A percentile compares a stretch with the other conserved stretches of the same genome.
phyloP scores from a whole-genome alignment of 2,888 invertebrate genomes.

The Drosophila barbarae region DNA sequence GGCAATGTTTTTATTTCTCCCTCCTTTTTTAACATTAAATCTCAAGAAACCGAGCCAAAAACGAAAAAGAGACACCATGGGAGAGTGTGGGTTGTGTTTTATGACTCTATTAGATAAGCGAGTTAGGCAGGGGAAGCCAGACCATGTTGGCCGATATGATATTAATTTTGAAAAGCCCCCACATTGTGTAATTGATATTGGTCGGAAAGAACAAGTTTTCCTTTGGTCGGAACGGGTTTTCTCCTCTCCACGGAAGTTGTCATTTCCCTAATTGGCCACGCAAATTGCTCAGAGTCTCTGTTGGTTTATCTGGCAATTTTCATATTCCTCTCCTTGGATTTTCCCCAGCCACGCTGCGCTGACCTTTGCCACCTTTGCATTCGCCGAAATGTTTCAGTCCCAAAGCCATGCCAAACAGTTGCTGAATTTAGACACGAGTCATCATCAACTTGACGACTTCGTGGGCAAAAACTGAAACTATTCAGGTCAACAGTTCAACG shows the following conservation, averaged over 20 bases:
- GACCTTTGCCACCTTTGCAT: slow-evolving; percentile 49
- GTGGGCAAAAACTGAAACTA: slow-evolving; percentile 57
- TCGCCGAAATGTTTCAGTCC: slow-evolving; percentile 65
- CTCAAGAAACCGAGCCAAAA: slow-evolving; percentile 22
- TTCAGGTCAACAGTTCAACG: slow-evolving; percentile 68
- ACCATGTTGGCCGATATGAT: slow-evolving; percentile 38
- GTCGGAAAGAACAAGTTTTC: slow-evolving; percentile 51
- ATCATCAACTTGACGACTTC: slow-evolving; percentile 61
- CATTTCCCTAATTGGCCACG: slow-evolving; percentile 46
- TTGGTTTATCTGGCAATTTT: slow-evolving; percentile 24
- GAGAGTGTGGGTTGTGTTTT: slow-evolving; percentile 50
- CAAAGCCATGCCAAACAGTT: slow-evolving; percentile 24
- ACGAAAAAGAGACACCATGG: slow-evolving; percentile 16
- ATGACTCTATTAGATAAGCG: slow-evolving; percentile 69
- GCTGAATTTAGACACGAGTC: slow-evolving; percentile 66
- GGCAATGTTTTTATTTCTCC: slow-evolving; percentile 11
- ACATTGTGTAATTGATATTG: slow-evolving; percentile 70
- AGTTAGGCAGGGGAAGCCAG: slow-evolving; percentile 19
- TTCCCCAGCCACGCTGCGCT: slow-evolving; percentile 40
- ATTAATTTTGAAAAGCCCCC: slow-evolving; percentile 57
- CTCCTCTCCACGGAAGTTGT: slow-evolving; percentile 33
- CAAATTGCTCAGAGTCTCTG: slow-evolving; percentile 36
- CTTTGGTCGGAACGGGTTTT: slow-evolving; percentile 39
- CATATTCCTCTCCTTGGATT: slow-evolving; percentile 18
- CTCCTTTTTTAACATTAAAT: slow-evolving; percentile 33